A percentile compares a stretch with the other conserved stretches of the same genome.
Evolutionary conservation across 2,888 invertebrate species (phyloP).

Genomic region (Hofmannophila pseudospretella): DNA sequence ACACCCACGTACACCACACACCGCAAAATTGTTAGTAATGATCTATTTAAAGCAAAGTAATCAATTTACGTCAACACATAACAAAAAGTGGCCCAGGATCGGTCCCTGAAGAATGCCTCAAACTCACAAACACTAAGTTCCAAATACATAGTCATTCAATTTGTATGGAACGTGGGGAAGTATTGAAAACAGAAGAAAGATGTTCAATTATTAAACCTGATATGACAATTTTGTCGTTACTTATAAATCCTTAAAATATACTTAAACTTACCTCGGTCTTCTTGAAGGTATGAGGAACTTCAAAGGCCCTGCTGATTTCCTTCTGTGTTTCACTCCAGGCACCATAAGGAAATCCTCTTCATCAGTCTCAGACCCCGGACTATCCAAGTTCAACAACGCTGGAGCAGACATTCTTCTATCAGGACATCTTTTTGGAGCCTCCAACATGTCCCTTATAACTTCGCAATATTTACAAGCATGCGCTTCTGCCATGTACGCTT

Average conservation of each 20-base stretch:
- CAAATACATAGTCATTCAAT: too few relatives aligned
- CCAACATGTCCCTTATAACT: conserved; percentile 67
- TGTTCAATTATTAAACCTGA: too few relatives aligned
- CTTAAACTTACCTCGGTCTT: conserved; percentile 58
- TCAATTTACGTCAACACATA: too few relatives aligned
- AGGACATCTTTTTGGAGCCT: conserved; percentile 51
- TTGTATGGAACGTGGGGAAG: too few relatives aligned
- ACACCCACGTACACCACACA: too few relatives aligned
- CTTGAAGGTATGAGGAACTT: conserved; percentile 59
- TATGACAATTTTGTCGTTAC: too few relatives aligned
- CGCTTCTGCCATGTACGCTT: conserved; percentile 64
- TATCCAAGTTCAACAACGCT: conserved; percentile 67
- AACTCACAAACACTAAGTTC: too few relatives aligned
- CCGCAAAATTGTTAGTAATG: too few relatives aligned
- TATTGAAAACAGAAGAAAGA: too few relatives aligned
- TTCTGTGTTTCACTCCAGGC: conserved; percentile 60
- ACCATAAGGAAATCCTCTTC: conserved; percentile 67
- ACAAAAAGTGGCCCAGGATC: too few relatives aligned
- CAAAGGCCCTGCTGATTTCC: conserved; percentile 74
- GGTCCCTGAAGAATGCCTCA: too few relatives aligned
- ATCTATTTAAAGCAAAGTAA: too few relatives aligned
- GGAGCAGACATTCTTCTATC: conserved; percentile 77
- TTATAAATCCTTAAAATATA: not conserved
- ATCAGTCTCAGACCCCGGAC: conserved; percentile 62
- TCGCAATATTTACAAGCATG: conserved; percentile 70